Percentiles rank a stretch among this genome's conserved stretches.
These are phyloP conservation scores for Malacoraja senta DNA, from an alignment of 2,797 vertebrate species.

Conservation along the genomic window DNA sequence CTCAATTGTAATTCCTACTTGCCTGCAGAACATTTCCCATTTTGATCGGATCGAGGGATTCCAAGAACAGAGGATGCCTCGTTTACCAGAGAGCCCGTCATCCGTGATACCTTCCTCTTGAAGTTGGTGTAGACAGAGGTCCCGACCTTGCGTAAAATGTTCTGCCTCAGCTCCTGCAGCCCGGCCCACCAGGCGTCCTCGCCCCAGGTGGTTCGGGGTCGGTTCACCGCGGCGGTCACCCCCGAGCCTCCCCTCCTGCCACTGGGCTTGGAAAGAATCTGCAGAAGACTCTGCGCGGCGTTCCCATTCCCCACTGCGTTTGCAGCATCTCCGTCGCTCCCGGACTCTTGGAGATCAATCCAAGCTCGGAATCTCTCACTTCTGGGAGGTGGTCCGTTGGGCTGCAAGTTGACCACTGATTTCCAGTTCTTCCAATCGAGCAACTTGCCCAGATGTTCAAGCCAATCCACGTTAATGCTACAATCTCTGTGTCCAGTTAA, in stretches of 20 bases:
- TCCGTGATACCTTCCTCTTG: slow-evolving; percentile 65
- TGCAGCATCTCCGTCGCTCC: slow-evolving; percentile 44
- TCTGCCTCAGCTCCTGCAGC: slow-evolving; percentile 63
- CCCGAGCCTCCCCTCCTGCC: slow-evolving; percentile 44
- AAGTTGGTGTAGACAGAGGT: slow-evolving; percentile 70
- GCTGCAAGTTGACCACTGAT: slow-evolving; percentile 69
- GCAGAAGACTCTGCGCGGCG: slow-evolving; percentile 61
- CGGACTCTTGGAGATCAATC: slow-evolving; percentile 57
- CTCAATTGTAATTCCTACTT: slow-evolving; percentile 55
- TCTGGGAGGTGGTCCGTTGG: slow-evolving; percentile 49
- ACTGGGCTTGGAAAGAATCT: slow-evolving; percentile 64
- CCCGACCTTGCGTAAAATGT: slow-evolving; percentile 70
- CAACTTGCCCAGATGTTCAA: slow-evolving; percentile 66
- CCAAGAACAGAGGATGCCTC: slow-evolving; percentile 71
- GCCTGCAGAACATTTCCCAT: slow-evolving; percentile 71
- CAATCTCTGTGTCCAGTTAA: slow-evolving; percentile 70
- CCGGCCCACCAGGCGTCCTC: slow-evolving; percentile 58
- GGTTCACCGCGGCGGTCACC: slow-evolving; percentile 50
- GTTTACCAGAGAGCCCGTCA: slow-evolving; percentile 70
- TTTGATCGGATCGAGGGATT: slow-evolving; percentile 56
- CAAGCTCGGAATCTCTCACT: slow-evolving; percentile 64
- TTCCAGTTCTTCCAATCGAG: slow-evolving; percentile 74
- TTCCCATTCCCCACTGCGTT: slow-evolving; percentile 43
- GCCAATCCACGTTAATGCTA: slow-evolving; percentile 64
- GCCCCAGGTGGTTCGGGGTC: slow-evolving; percentile 51